Evolutionary conservation across 2,888 invertebrate genomes (phyloP).

Genomic region (Hydropsyche betteni): DNA sequence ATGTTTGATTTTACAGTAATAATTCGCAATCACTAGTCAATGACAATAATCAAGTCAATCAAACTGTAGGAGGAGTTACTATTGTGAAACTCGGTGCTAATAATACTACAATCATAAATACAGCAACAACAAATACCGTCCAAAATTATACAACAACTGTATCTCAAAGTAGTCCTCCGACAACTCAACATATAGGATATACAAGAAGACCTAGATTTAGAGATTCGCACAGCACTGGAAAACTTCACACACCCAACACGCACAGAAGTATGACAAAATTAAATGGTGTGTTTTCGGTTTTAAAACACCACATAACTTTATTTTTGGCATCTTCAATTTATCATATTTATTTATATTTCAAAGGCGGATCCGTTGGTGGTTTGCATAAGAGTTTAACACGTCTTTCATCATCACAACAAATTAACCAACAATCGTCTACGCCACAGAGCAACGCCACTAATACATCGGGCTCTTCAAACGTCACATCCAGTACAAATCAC

Average conservation of each 20-base stretch:
- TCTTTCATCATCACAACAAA: conserved; percentile 80
- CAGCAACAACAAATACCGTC: conserved; percentile 10
- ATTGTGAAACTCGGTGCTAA: conserved; percentile 78
- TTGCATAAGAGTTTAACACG: conserved; percentile 86
- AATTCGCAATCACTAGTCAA: conserved; percentile 39
- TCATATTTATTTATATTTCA: too few relatives aligned
- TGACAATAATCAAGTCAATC: conserved; percentile 70
- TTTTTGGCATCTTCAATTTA: conserved; percentile 27
- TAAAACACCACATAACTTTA: too few relatives aligned
- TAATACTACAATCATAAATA: conserved; percentile 49
- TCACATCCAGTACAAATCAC: conserved; percentile 55
- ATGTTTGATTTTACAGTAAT: conserved; percentile 43
- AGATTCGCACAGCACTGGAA: conserved; percentile 79
- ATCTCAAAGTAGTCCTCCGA: conserved; percentile 48
- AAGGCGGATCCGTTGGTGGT: conserved; percentile 78
- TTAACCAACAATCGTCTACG: conserved; percentile 68
- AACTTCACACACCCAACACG: conserved; percentile 76
- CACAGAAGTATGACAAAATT: conserved; percentile 82
- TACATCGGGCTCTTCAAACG: conserved; percentile 55
- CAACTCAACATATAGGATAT: conserved; percentile 59
- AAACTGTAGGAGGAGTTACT: conserved; percentile 79
- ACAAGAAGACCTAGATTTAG: conserved; percentile 73
- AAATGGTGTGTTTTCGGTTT: conserved; percentile 62
- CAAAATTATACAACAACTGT: conserved; percentile 43
- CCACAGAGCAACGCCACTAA: conserved; percentile 52